Base-by-base conservation (phyloP, 1,140 invertebrate species). In the Bombus vancouverensis region DNA sequence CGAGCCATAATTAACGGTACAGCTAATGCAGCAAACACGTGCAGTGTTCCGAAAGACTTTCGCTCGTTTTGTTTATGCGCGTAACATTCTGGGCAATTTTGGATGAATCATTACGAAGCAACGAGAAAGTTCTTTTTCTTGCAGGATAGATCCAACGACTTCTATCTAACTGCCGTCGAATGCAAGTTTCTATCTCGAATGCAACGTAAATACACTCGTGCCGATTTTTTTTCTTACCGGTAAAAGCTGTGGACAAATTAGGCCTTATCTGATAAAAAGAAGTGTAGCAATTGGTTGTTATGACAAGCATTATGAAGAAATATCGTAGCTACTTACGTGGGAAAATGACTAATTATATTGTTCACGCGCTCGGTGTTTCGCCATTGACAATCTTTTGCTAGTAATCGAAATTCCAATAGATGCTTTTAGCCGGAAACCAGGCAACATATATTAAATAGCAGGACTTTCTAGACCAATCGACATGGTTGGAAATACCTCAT, bases 381-480 rank as follows among this genome's bases (percentile, higher is more conserved):
- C 12, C 74, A 78, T 71, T 75, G 71, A 59, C 47, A 59, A n/a
- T 37, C 2, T 6, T 83, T 53, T 22, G 37, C 66, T 78, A 66
- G 47, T 71, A 83, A 83, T 53, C 34, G 44, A 83, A 79, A 83
- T 79, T 70, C 53, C 75, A 71, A n/a, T 68, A 37, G 85, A 65
- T 53, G 53, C 53, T 62, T 71, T 70, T 53, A 57, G 62, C 73
- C 84, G 87, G 80, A 83, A 88, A 71, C 62, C 72, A 78, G 85
- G 75, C 85, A 84, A 87, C 87, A 87, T 76, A 76, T 88, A 87
- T 18, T 32, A 32, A 83, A 59, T 53, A 62, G 53, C 37, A 72
- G 32, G 65, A 73, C 44, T 87, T 88, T 62, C 57, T 44, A 77
- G 37, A 53, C n/a, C 37, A 53, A 53, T 53, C 47, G 47, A 53